A percentile compares a stretch with the other conserved stretches of the same genome.
phyloP scores from a whole-genome alignment of 2,113 vertebrate genomes.

The Caranx melampygus region DNA sequence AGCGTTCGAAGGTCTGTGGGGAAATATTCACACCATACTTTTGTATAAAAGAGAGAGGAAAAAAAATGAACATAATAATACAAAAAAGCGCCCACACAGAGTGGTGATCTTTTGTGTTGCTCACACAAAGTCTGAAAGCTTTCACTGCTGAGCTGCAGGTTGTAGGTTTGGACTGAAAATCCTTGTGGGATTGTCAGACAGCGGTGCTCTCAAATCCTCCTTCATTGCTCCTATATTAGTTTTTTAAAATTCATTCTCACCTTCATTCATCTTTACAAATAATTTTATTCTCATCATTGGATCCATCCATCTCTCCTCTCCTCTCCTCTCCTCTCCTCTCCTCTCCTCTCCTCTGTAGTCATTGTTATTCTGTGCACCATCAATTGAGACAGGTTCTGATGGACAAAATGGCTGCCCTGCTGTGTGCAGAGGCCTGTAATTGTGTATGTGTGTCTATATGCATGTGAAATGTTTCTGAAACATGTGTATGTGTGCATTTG shows the following conservation, averaged over 20 bases:
- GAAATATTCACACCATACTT: no score
- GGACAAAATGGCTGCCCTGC: slow-evolving; percentile 20
- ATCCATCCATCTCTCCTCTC: neutral
- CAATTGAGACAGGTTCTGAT: slow-evolving; percentile 10
- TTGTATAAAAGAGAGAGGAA: no score
- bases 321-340: no score
- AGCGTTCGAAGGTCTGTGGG: no score
- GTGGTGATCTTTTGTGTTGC: neutral
- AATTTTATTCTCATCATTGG: neutral
- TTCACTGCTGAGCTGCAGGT: neutral
- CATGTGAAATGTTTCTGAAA: neutral
- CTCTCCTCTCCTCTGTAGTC: neutral
- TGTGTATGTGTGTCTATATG: neutral
- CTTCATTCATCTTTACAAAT: neutral
- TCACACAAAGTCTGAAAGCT: neutral
- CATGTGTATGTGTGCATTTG: neutral
- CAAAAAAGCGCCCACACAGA: neutral
- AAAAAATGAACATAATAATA: neutral
- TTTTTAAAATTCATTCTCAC: no score
- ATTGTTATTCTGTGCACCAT: slow-evolving; percentile 60
- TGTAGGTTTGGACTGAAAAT: neutral
- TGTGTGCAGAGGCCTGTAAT: neutral
- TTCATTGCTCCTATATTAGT: no score
- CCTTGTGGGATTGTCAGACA: neutral
- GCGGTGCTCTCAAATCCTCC: neutral